Percentiles rank a stretch among this genome's conserved stretches.
phyloP scores from a whole-genome alignment of 2,888 invertebrate species.

The Agonopterix arenella region DNA sequence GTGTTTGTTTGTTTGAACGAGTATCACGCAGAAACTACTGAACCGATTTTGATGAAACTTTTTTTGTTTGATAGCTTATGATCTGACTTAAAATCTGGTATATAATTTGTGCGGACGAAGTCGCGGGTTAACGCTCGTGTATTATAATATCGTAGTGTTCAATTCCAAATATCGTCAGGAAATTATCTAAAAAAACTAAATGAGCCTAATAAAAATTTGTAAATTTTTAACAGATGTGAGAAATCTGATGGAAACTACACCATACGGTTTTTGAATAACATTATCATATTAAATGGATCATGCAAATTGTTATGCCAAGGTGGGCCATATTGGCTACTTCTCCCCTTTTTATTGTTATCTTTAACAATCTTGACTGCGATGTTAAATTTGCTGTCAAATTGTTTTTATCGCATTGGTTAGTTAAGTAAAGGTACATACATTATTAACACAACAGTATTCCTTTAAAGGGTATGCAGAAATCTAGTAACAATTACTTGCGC shows the following conservation, averaged over 20 bases:
- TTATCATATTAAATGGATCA: slow-evolving; percentile 42
- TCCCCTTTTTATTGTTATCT: slow-evolving; percentile 18
- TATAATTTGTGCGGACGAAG: no score
- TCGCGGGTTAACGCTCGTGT: no score
- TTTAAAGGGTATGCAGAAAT: no score
- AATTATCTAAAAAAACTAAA: neutral
- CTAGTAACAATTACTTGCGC: no score
- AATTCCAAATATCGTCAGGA: no score
- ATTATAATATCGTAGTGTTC: no score
- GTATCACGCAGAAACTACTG: no score
- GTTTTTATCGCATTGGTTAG: slow-evolving; percentile 10
- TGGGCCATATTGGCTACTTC: slow-evolving; percentile 35
- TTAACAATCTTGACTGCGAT: neutral
- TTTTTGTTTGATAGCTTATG: no score
- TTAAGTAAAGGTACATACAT: slow-evolving; percentile 14
- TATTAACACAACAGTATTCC: no score
- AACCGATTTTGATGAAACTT: no score
- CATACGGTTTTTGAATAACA: slow-evolving; percentile 59
- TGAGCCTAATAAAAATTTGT: neutral
- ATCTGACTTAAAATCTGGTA: no score
- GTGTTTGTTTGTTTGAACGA: no score
- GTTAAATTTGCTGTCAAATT: neutral
- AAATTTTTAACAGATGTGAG: slow-evolving; percentile 2
- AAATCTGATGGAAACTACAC: slow-evolving; percentile 12
- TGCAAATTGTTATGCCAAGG: slow-evolving; percentile 35